Conservation (phyloP, 2,888 invertebrate species). For the Agrilus mali region DNA sequence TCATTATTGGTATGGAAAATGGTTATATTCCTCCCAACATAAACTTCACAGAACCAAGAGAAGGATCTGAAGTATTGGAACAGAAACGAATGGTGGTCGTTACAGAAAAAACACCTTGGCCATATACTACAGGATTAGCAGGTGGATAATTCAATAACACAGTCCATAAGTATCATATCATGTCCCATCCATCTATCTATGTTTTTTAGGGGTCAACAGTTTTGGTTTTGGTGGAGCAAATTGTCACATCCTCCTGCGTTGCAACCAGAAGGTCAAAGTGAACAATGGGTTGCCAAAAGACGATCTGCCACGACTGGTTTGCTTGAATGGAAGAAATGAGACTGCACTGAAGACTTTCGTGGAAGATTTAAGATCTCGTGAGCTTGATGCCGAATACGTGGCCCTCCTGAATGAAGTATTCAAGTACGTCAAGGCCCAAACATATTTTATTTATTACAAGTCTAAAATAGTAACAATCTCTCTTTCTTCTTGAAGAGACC, state of each 20-base stretch:
- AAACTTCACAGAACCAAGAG: conserved; percentile 42
- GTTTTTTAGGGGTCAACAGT: conserved; percentile 67
- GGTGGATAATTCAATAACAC: not conserved
- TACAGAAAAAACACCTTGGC: conserved; percentile 54
- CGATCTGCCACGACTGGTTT: conserved; percentile 57
- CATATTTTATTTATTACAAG: too few species aligned
- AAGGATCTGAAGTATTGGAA: conserved; percentile 46
- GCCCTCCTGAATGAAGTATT: too few species aligned
- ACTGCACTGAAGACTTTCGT: conserved; percentile 56
- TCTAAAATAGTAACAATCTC: too few species aligned
- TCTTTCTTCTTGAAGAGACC: conserved; percentile 2
- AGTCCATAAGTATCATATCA: conserved; percentile 9
- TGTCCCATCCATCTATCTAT: not conserved
- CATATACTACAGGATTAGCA: conserved; percentile 9
- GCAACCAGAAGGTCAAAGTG: conserved; percentile 45
- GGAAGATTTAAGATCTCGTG: conserved; percentile 46
- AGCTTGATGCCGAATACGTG: conserved; percentile 45
- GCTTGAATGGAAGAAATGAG: conserved; percentile 68
- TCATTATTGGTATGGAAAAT: conserved; percentile 56
- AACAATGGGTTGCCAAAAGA: conserved; percentile 47
- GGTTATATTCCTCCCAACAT: conserved; percentile 77
- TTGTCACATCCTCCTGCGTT: conserved; percentile 55
- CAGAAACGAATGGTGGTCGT: conserved; percentile 59
- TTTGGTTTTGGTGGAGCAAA: conserved; percentile 93
- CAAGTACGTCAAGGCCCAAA: too few species aligned